phyloP scores from a whole-genome alignment of 2,888 invertebrate species.

The Dryocosmus kuriphilus region DNA sequence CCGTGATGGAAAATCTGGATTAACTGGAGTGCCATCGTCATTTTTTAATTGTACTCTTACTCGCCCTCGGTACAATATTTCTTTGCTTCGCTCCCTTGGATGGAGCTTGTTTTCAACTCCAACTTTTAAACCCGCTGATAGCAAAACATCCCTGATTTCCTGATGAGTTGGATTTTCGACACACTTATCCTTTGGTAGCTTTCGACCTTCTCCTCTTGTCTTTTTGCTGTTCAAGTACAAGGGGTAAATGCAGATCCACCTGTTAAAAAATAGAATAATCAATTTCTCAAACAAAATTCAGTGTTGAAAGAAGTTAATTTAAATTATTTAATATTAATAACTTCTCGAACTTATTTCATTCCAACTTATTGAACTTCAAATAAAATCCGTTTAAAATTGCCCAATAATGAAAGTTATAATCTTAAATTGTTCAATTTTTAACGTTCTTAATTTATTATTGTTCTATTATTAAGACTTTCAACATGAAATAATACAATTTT shows the following conservation, averaged over 20 bases:
- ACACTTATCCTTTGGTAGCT: constrained; percentile 89
- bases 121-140: constrained; percentile 89
- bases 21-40: constrained; percentile 89
- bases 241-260: constrained; percentile 98
- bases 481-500: too few relatives aligned
- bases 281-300: background rate
- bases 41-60: constrained; percentile 95
- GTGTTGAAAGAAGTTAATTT: background rate
- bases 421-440: too few relatives aligned
- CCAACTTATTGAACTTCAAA: too few relatives aligned
- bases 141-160: constrained; percentile 95
- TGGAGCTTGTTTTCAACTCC: constrained; percentile 96
- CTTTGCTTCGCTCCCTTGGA: constrained; percentile 94
- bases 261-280: constrained; percentile 72
- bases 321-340: background rate
- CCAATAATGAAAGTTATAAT: too few relatives aligned
- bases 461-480: too few relatives aligned
- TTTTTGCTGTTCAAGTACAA: constrained; percentile 97
- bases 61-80: constrained; percentile 90
- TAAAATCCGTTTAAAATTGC: too few relatives aligned
- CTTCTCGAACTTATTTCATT: too few relatives aligned
- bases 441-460: too few relatives aligned
- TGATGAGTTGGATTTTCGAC: constrained; percentile 97
- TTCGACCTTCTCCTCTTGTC: constrained; percentile 92
- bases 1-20: constrained; percentile 85